Evolutionary conservation across 2,888 invertebrate genomes (phyloP), one percentile per base, ranked within the genome.

Genomic region (Hypomecis punctinalis): DNA sequence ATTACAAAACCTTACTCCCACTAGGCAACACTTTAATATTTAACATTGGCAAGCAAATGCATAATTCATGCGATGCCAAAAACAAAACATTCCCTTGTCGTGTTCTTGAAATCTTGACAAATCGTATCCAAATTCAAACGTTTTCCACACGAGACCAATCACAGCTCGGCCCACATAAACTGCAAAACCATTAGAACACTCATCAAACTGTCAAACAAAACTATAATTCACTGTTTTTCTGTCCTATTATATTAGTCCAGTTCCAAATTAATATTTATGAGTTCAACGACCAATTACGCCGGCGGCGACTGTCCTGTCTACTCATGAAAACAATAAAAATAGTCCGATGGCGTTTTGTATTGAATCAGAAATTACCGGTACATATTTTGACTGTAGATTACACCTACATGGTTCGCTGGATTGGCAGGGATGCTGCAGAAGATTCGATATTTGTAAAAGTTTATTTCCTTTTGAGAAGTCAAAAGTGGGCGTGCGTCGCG

Each of bases 191-290:
- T 64, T 63, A 63, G 37, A 52, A 39, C 67, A 66, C 61, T 63
- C 67, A 59, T 61, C 64, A 57, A 56, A 46, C 46, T 55, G 51
- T 61, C 56, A 55, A 62, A 40, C 37, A 43, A 45, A 56, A 67
- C 54, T 53, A 61, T 63, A 11, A 58, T 67, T 66, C 48, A 70
- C 49, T 67, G 62, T 67, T 63, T 62, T 67, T 59, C 56, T 61
- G 56, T 39, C 56, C 52, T 47, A 59, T 55, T 63, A 62, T 70
- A 68, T 61, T 58, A 58, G 54, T 57, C 48, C 68, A 69, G 53
- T 66, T 48, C 58, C 61, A 66, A 72, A 70, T 69, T 39, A 62
- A 66, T 69, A 71, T 71, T 70, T 68, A 70, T 69, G 64, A 68
- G 68, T 65, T 68, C 62, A 67, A 68, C 62, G 63, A 55, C 70